Evolutionary conservation across 2,888 invertebrate genomes (phyloP).

Genomic region (Biston stratarius): DNA sequence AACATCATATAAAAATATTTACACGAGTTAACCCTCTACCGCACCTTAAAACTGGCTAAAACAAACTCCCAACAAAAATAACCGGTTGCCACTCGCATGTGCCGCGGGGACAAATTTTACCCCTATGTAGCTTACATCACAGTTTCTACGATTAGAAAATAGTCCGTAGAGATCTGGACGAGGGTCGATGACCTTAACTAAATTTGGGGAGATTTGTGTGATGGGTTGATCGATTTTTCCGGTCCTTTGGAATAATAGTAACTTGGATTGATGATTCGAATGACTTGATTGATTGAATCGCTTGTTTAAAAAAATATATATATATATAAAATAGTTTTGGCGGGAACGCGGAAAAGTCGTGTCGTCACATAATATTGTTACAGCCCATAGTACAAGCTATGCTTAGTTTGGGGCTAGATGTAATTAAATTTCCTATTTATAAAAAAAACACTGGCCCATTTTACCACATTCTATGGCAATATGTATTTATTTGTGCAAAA

Average conservation of each 20-base stretch:
- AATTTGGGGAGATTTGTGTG: conserved; percentile 44
- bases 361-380: background rate
- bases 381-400: no score
- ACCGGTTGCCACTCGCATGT: conserved; percentile 16
- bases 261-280: conserved; percentile 9
- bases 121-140: conserved; percentile 13
- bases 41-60: conserved; percentile 18
- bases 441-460: no score
- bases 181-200: conserved; percentile 42
- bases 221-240: conserved; percentile 45
- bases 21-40: conserved; percentile 24
- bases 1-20: conserved; percentile 16
- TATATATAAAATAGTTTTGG: background rate
- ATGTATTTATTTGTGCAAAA: no score
- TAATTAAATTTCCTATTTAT: no score
- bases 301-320: background rate
- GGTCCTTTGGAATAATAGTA: conserved; percentile 22
- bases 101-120: conserved; percentile 25
- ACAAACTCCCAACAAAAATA: conserved; percentile 20
- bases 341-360: background rate
- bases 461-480: no score
- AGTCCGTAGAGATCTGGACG: conserved; percentile 30
- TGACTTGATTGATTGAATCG: no score
- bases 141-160: conserved; percentile 15
- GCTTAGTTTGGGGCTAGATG: no score